Percentiles rank a stretch among this genome's conserved stretches.
Conservation (phyloP, 2,888 invertebrate genomes). For the Parnassius glacialis region DNA sequence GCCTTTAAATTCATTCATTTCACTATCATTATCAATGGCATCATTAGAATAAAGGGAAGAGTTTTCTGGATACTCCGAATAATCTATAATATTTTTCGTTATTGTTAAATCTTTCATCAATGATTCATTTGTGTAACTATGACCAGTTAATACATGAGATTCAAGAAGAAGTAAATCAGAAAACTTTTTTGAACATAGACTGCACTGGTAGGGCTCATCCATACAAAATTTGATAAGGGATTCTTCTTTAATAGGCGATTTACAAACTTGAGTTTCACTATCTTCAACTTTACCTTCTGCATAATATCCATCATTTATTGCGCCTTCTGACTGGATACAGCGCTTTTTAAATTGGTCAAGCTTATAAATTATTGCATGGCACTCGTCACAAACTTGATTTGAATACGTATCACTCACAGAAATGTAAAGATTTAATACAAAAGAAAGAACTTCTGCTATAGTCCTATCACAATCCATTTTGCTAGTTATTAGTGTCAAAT, state of each 20-base stretch:
- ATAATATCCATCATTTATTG: slow-evolving; percentile 45
- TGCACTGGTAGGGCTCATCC: slow-evolving; percentile 33
- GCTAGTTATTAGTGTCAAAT: slow-evolving; percentile 51
- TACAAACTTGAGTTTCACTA: slow-evolving; percentile 1
- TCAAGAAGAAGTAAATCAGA: slow-evolving; percentile 30
- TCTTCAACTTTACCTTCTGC: slow-evolving; percentile 25
- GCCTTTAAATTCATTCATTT: slow-evolving; percentile 24
- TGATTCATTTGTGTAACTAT: slow-evolving; percentile 18
- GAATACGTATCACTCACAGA: slow-evolving; percentile 51
- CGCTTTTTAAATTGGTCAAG: slow-evolving; percentile 61
- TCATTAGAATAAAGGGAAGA: slow-evolving; percentile 10
- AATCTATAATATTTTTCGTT: slow-evolving; percentile 17
- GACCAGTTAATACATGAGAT: slow-evolving; percentile 31
- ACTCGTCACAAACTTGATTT: slow-evolving; percentile 62
- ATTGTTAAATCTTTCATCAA: slow-evolving; percentile 22
- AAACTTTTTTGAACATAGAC: slow-evolving; percentile 34
- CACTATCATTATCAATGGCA: slow-evolving; percentile 20
- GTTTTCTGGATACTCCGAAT: slow-evolving; percentile 15
- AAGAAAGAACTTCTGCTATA: slow-evolving; percentile 50
- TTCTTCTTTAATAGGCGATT: slow-evolving; percentile 14
- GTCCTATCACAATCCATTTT: slow-evolving; percentile 47
- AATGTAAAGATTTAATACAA: slow-evolving; percentile 53
- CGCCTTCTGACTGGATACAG: slow-evolving; percentile 54
- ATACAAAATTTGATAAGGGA: slow-evolving; percentile 19
- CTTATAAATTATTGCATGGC: slow-evolving; percentile 51